Base-by-base conservation (phyloP, 2,888 invertebrate genomes). In the Gastracanthus pulcherrimus region DNA sequence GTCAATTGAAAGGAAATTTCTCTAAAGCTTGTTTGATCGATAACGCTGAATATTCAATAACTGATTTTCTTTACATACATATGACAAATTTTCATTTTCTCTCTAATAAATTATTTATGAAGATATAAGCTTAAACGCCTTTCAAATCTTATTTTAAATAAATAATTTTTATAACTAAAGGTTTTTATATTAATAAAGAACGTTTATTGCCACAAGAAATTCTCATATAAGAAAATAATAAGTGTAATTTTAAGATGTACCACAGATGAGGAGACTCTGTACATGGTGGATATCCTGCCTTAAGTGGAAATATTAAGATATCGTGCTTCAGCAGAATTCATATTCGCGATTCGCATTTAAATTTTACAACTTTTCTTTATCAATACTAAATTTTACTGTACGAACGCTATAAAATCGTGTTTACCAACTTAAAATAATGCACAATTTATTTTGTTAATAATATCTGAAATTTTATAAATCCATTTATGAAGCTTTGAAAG, bases 251-350 rank as follows among this genome's bases (percentile, higher is more conserved):
- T 26, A 38, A 58, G 31, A 60, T 26, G 31, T 6, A 45, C 31
- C 13, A 3, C 9, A 31, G 26, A 19, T 31, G 19, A 4, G 9
- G 34, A 34, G 31, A 36, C 36, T 62, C 60, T 38, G 38, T 55
- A 45, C 64, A 51, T 41, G 26, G 29, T 58, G n/a, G 19, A 48
- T 3, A 48, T 48, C 16, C 11, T 60, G 29, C 3, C 6, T 26
- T 38, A 78, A 71, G 78, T 64, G 51, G 78, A 55, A 72, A 62
- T 70, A 77, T 77, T 77, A 77, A 77, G 62, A 77, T 77, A 77
- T 31, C 55, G 11, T 26, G 38, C 38, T 38, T 23, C 19, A 9
- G 11, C 13, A 19, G 13, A 19, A 23, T 38, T 34, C 41, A 38
- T 13, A 31, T 31, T 26, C 51, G 19, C 48, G 9, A 48, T 48